These are phyloP conservation scores for Neoseiulus cucumeris DNA, from an alignment of 1,140 invertebrate genomes.

Conservation along the genomic window DNA sequence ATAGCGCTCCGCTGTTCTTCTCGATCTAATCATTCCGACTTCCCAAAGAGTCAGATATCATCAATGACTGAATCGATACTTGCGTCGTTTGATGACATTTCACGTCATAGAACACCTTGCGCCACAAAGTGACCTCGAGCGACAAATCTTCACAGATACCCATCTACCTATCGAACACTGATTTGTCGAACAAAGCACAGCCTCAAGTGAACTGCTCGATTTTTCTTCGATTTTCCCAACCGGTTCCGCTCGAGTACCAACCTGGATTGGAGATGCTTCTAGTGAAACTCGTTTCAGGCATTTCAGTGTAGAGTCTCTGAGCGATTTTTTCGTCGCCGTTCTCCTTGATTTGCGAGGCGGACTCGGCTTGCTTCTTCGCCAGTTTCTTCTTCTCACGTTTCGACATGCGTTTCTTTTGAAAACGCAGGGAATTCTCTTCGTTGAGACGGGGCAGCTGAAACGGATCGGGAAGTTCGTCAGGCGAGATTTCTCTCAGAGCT, in stretches of 20 bases:
- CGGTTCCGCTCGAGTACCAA: neutral
- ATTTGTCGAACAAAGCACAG: too few species aligned
- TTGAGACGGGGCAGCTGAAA: constrained; percentile 35
- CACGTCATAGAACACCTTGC: too few species aligned
- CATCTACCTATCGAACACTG: too few species aligned
- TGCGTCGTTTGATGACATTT: too few species aligned
- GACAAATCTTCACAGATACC: too few species aligned
- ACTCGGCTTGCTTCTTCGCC: constrained; percentile 51
- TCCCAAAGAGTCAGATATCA: too few species aligned
- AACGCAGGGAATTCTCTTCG: constrained; percentile 28
- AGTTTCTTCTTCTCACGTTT: constrained; percentile 93
- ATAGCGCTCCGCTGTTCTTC: too few species aligned
- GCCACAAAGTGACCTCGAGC: too few species aligned
- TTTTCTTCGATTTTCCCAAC: too few species aligned
- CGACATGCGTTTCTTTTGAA: constrained; percentile 72
- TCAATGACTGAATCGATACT: too few species aligned
- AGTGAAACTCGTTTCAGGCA: constrained; percentile 93
- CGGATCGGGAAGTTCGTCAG: constrained; percentile 12
- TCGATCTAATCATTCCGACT: too few species aligned
- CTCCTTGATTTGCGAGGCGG: constrained; percentile 15
- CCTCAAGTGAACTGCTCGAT: too few species aligned
- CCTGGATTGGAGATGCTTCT: constrained; percentile 88
- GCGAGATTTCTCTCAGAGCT: neutral
- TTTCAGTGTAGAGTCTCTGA: constrained; percentile 78
- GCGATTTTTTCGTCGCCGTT: constrained; percentile 40